Percentiles rank a stretch among this genome's conserved stretches.
Evolutionary conservation across 92 coral and sea anemone genomes (phyloP).

Genomic region (Ricordea florida): DNA sequence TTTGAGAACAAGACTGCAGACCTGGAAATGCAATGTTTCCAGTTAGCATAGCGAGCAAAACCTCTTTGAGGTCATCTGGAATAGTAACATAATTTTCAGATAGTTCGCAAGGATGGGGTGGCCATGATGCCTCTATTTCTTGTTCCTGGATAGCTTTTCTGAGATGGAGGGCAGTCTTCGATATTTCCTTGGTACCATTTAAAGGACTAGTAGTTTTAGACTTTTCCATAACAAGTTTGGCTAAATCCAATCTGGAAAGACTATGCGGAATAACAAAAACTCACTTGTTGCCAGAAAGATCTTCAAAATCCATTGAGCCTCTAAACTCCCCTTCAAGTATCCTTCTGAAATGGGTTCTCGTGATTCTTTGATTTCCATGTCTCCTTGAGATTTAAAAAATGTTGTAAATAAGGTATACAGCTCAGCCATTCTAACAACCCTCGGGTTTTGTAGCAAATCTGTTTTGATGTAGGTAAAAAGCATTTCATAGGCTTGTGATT

Average conservation of each 20-base stretch:
- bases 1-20: slow-evolving; percentile 30
- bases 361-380: slow-evolving; percentile 11
- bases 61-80: slow-evolving; percentile 35
- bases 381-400: slow-evolving; percentile 16
- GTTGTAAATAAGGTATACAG: slow-evolving; percentile 22
- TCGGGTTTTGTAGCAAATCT: slow-evolving; percentile 25
- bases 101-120: slow-evolving; percentile 37
- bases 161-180: slow-evolving; percentile 32
- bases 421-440: slow-evolving; percentile 44
- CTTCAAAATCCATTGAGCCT: slow-evolving; percentile 34
- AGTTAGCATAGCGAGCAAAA: slow-evolving; percentile 26
- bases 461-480: slow-evolving; percentile 24
- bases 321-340: slow-evolving; percentile 49
- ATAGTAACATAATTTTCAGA: slow-evolving; percentile 21
- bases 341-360: slow-evolving; percentile 37
- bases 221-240: slow-evolving; percentile 18
- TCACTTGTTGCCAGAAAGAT: slow-evolving; percentile 16
- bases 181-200: not conserved
- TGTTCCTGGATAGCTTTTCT: slow-evolving; percentile 22
- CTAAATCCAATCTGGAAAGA: slow-evolving; percentile 40
- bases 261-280: slow-evolving; percentile 21
- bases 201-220: not conserved
- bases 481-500: slow-evolving; percentile 11
- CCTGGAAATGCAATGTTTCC: slow-evolving; percentile 10
- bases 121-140: slow-evolving; percentile 40